phyloP scores from a whole-genome alignment of 2,888 invertebrate species.

The Athalia circularis region DNA sequence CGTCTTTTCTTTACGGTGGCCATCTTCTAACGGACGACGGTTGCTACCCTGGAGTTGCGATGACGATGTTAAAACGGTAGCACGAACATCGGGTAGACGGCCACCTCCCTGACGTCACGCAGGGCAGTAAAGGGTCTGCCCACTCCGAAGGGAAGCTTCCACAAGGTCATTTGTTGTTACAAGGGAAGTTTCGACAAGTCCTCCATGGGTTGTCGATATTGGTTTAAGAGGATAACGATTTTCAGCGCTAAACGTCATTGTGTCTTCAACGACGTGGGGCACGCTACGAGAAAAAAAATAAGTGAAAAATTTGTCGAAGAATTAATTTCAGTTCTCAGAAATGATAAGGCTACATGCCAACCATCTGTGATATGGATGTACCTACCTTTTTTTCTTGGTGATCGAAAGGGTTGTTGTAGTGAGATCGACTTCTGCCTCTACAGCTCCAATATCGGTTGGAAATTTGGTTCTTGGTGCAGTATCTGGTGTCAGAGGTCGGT shows the following conservation, averaged over 20 bases:
- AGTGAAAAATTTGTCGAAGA: background rate
- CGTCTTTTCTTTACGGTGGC: conserved; percentile 11
- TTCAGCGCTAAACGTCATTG: conserved; percentile 30
- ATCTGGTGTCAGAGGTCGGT: conserved; percentile 32
- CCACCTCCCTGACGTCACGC: conserved; percentile 47
- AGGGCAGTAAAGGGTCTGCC: conserved; percentile 29
- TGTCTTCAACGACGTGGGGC: conserved; percentile 34
- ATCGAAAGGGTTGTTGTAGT: conserved; percentile 45
- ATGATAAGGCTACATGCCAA: too few relatives aligned
- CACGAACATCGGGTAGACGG: conserved; percentile 43
- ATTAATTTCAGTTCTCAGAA: too few relatives aligned
- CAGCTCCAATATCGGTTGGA: conserved; percentile 36
- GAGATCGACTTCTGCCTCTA: conserved; percentile 45
- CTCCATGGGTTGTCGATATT: conserved; percentile 23
- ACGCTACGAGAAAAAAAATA: background rate
- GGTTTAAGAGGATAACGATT: conserved; percentile 28
- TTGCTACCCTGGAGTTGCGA: conserved; percentile 5
- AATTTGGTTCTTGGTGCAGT: conserved; percentile 39
- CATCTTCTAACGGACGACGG: conserved; percentile 19
- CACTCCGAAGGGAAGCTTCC: conserved; percentile 38
- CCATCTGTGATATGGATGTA: background rate
- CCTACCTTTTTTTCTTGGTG: conserved; percentile 44
- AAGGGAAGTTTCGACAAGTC: conserved; percentile 28
- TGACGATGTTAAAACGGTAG: conserved; percentile 26
- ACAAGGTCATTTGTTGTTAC: conserved; percentile 39